A percentile compares a stretch with the other conserved stretches of the same genome.
Conservation (phyloP, 2,113 vertebrate species). For the Sceloporus tristichus region DNA sequence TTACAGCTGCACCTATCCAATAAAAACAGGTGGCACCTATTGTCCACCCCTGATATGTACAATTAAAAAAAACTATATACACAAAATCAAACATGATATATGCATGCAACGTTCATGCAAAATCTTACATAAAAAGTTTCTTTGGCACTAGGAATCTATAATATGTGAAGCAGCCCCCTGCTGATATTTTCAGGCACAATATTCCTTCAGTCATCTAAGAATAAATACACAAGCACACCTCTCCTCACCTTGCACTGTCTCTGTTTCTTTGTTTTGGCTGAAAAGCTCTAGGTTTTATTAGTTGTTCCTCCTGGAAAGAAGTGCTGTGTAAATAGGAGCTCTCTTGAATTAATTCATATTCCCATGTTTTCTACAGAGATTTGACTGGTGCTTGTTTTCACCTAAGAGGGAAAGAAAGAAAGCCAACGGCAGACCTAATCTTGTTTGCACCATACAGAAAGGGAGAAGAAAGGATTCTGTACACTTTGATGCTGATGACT, state of each 20-base stretch:
- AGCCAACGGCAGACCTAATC: background rate
- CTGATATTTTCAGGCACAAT: background rate
- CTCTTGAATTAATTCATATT: constrained; percentile 7
- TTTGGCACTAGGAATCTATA: background rate
- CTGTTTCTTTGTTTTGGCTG: background rate
- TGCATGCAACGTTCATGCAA: background rate
- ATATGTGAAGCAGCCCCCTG: background rate
- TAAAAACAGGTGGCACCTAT: no score
- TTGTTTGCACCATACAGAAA: constrained; percentile 28
- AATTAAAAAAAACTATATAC: no score
- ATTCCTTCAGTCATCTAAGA: background rate
- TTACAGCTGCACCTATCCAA: no score
- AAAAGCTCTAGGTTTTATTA: background rate
- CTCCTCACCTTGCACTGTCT: background rate
- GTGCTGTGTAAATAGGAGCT: background rate
- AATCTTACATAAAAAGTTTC: background rate
- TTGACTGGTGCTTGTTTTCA: background rate
- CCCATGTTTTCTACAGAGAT: background rate
- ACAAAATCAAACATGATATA: background rate
- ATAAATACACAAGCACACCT: background rate
- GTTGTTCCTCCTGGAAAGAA: background rate
- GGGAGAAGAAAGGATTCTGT: background rate
- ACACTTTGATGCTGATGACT: constrained; percentile 7
- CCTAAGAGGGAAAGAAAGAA: constrained; percentile 18
- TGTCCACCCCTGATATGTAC: no score